Conservation (phyloP, 2,888 invertebrate species). For the Caenorhabditis parvicauda region DNA sequence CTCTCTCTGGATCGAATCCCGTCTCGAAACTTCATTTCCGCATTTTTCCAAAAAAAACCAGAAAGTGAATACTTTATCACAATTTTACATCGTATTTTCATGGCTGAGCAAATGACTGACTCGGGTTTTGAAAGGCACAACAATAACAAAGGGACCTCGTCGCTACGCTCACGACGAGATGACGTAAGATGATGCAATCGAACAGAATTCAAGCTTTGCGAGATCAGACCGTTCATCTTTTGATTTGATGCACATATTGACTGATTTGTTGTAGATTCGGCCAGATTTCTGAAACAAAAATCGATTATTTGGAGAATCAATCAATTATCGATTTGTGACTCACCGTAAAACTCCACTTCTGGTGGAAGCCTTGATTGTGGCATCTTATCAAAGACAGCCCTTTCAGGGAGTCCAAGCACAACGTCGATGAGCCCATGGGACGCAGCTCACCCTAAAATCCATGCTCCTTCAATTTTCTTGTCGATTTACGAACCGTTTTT, state of each 20-base stretch:
- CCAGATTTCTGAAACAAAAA: slow-evolving; percentile 28
- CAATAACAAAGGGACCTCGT: background rate
- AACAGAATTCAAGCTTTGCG: slow-evolving; percentile 25
- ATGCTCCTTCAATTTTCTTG: background rate
- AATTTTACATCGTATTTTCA: too few relatives aligned
- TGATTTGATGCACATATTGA: slow-evolving; percentile 23
- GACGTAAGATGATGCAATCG: slow-evolving; percentile 14
- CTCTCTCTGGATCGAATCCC: too few relatives aligned
- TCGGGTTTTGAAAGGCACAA: background rate
- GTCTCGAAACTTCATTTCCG: too few relatives aligned
- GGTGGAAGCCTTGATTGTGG: slow-evolving; percentile 84
- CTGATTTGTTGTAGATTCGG: slow-evolving; percentile 27
- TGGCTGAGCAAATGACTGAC: background rate
- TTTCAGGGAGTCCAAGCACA: slow-evolving; percentile 74
- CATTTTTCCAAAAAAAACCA: background rate
- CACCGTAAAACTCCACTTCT: slow-evolving; percentile 76
- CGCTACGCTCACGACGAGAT: slow-evolving; percentile 1
- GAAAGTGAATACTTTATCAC: background rate
- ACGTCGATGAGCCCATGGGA: slow-evolving; percentile 78
- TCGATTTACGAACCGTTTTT: slow-evolving; percentile 10
- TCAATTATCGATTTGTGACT: slow-evolving; percentile 1
- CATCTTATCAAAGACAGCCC: slow-evolving; percentile 82
- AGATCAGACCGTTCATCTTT: slow-evolving; percentile 13
- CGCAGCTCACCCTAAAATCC: slow-evolving; percentile 74
- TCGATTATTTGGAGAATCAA: background rate